A percentile compares a stretch with the other conserved stretches of the same genome.
These are phyloP conservation scores for Cephus sareptanus DNA, from an alignment of 2,888 invertebrate genomes.

Conservation along the genomic window DNA sequence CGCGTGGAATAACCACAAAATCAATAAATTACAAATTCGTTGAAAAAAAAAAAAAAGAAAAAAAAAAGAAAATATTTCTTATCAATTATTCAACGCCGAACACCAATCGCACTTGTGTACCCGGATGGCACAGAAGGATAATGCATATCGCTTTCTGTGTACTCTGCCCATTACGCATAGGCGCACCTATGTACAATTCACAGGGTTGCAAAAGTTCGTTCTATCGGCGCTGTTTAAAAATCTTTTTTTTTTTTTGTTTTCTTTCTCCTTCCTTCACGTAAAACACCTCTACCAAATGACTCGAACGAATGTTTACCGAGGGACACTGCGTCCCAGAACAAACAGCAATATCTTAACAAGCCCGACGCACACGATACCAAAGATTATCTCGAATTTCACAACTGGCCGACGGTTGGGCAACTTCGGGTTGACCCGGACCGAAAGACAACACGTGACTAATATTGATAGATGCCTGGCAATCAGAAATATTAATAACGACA, in stretches of 20 bases:
- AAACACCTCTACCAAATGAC: not conserved
- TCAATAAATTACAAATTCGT: not conserved
- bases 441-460: conserved; percentile 8
- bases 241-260: not conserved
- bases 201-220: not conserved
- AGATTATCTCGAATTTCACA: not conserved
- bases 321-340: not conserved
- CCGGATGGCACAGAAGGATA: not conserved
- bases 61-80: not conserved
- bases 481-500: conserved; percentile 13
- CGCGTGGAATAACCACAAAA: not conserved
- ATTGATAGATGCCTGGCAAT: conserved; percentile 8
- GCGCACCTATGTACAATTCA: not conserved
- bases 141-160: not conserved
- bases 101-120: not conserved
- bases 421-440: not conserved
- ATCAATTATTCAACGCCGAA: not conserved
- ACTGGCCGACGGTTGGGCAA: not conserved
- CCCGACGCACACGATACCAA: not conserved
- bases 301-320: not conserved
- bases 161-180: not conserved
- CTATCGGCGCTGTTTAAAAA: not conserved
- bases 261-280: not conserved
- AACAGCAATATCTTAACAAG: not conserved
- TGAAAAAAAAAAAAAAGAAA: not conserved